These are phyloP conservation scores for Parasteatoda tepidariorum DNA, from an alignment of 1,140 invertebrate species.

Conservation along the genomic window DNA sequence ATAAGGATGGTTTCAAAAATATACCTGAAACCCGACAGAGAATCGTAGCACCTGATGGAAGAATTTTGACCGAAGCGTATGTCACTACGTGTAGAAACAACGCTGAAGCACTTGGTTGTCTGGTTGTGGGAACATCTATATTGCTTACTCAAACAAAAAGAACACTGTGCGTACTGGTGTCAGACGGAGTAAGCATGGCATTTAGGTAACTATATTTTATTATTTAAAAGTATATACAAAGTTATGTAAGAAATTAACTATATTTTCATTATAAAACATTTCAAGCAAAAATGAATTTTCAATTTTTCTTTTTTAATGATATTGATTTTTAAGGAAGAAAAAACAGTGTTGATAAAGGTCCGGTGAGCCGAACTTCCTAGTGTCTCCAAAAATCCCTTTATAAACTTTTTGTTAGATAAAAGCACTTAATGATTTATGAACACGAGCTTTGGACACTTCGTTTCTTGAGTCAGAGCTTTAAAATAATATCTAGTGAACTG, in stretches of 20 bases:
- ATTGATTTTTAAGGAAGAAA: too few relatives aligned
- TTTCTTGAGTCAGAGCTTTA: too few relatives aligned
- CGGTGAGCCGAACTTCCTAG: too few relatives aligned
- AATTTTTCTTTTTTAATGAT: too few relatives aligned
- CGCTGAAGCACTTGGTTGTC: constrained; percentile 89
- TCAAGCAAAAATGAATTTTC: background rate
- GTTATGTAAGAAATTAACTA: too few relatives aligned
- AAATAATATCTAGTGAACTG: too few relatives aligned
- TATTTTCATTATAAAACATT: background rate
- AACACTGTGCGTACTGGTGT: constrained; percentile 85
- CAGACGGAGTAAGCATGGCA: constrained; percentile 82
- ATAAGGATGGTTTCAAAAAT: constrained; percentile 29
- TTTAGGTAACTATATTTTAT: constrained; percentile 79
- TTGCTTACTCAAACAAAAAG: constrained; percentile 79
- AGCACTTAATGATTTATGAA: too few relatives aligned
- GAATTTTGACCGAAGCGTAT: constrained; percentile 75
- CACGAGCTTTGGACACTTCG: too few relatives aligned
- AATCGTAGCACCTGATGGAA: background rate
- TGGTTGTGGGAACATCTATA: constrained; percentile 90
- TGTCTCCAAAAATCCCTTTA: too few relatives aligned
- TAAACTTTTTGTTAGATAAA: too few relatives aligned
- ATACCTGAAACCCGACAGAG: background rate
- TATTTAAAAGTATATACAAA: constrained; percentile 2
- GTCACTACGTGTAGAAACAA: constrained; percentile 96
- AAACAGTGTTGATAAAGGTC: too few relatives aligned